These are phyloP conservation scores for Rhagium mordax DNA, from an alignment of 2,888 invertebrate species.

Conservation along the genomic window DNA sequence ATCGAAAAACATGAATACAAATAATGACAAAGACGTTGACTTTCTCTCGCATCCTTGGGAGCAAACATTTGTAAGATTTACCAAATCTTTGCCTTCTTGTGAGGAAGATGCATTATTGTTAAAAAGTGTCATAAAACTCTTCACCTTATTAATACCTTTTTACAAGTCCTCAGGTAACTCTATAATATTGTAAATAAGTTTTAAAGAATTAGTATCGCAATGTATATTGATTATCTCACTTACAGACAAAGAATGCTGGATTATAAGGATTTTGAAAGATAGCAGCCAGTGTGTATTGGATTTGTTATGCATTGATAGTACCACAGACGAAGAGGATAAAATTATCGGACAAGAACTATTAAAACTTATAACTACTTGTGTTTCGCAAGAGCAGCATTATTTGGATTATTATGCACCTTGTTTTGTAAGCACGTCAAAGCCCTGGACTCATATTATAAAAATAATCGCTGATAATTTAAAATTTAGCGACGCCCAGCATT, in stretches of 20 bases:
- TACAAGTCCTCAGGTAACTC: slow-evolving; percentile 59
- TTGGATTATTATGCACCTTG: slow-evolving; percentile 56
- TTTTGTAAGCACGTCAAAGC: slow-evolving; percentile 35
- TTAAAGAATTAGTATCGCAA: too few species aligned
- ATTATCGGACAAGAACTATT: slow-evolving; percentile 64
- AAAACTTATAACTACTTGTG: slow-evolving; percentile 65
- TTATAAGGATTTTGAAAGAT: slow-evolving; percentile 62
- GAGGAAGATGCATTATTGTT: slow-evolving; percentile 77
- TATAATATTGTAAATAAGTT: neutral
- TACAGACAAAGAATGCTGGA: slow-evolving; percentile 62
- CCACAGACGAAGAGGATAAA: slow-evolving; percentile 58
- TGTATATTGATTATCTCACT: too few species aligned
- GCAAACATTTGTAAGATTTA: slow-evolving; percentile 75
- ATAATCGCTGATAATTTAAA: slow-evolving; percentile 71
- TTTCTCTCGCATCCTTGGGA: slow-evolving; percentile 76
- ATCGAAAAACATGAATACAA: slow-evolving; percentile 36
- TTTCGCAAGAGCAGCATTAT: slow-evolving; percentile 62
- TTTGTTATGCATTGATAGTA: slow-evolving; percentile 58
- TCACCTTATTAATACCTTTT: slow-evolving; percentile 59
- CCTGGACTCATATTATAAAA: slow-evolving; percentile 70
- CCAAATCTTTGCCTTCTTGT: slow-evolving; percentile 77
- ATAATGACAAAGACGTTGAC: slow-evolving; percentile 34
- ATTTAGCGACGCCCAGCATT: slow-evolving; percentile 72
- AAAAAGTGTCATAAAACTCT: slow-evolving; percentile 68
- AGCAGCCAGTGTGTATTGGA: slow-evolving; percentile 59